Evolutionary conservation across 2,797 vertebrate genomes (phyloP).

Genomic region (Tympanoctomys barrerae): DNA sequence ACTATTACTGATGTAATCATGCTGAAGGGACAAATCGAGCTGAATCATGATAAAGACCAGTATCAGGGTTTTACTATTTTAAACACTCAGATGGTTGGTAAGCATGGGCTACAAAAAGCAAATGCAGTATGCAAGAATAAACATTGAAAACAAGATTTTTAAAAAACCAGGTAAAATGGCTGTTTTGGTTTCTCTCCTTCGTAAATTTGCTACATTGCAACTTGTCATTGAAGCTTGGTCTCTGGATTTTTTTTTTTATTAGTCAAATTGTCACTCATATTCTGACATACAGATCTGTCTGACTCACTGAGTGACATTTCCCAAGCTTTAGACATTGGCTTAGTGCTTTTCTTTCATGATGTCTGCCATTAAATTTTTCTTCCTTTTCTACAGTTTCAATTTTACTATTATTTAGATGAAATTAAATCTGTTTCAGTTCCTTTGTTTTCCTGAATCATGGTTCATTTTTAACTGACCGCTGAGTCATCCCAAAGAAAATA

Average conservation of each 20-base stretch:
- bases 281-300: neutral
- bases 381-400: neutral
- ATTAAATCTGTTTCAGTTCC: neutral
- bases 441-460: neutral
- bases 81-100: neutral
- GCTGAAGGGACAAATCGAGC: neutral
- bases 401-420: neutral
- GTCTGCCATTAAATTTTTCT: neutral
- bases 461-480: conserved; percentile 9
- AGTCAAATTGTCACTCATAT: neutral
- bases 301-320: neutral
- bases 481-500: neutral
- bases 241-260: conserved; percentile 4
- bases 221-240: neutral
- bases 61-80: neutral
- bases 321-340: neutral
- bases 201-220: neutral
- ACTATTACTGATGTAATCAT: neutral
- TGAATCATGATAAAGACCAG: neutral
- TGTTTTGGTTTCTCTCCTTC: neutral
- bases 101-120: neutral
- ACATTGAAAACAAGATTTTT: neutral
- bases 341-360: conserved; percentile 11
- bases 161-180: neutral
- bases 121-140: neutral